Conservation (phyloP, 2,113 vertebrate genomes). For the Loxodonta africana region DNA sequence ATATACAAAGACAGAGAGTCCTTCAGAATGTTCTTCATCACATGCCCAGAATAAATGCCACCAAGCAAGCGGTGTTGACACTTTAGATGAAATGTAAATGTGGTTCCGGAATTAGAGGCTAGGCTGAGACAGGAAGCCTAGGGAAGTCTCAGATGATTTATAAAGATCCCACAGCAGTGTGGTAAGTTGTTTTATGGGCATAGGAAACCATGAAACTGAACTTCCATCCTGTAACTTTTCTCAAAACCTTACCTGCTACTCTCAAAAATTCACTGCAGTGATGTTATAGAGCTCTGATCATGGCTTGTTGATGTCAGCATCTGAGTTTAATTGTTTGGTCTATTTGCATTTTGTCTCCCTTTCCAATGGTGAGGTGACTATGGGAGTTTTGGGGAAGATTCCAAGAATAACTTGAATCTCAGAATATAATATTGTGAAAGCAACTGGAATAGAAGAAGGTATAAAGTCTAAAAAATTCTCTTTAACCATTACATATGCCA, state of each 20-base stretch:
- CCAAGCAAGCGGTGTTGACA: neutral
- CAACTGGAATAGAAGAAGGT: neutral
- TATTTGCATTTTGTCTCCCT: neutral
- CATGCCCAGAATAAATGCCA: neutral
- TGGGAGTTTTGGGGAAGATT: neutral
- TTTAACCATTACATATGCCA: neutral
- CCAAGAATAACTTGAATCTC: conserved; percentile 38
- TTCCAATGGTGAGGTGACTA: neutral
- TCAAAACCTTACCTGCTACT: neutral
- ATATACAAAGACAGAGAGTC: neutral
- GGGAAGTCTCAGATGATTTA: neutral
- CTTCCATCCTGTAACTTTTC: neutral
- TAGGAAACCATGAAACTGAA: neutral
- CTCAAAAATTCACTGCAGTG: neutral
- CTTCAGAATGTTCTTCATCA: neutral
- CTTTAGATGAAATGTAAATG: neutral
- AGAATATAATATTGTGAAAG: conserved; percentile 31
- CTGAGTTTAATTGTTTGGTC: neutral
- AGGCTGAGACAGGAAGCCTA: neutral
- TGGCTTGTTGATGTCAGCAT: neutral
- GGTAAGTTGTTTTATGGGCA: neutral
- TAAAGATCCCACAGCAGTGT: neutral
- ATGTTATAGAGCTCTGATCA: neutral
- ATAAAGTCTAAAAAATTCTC: neutral
- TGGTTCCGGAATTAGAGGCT: neutral